Evolutionary conservation across 2,888 invertebrate genomes (phyloP), one percentile per base, ranked within the genome.

Genomic region (Dorcus parallelipipedus): DNA sequence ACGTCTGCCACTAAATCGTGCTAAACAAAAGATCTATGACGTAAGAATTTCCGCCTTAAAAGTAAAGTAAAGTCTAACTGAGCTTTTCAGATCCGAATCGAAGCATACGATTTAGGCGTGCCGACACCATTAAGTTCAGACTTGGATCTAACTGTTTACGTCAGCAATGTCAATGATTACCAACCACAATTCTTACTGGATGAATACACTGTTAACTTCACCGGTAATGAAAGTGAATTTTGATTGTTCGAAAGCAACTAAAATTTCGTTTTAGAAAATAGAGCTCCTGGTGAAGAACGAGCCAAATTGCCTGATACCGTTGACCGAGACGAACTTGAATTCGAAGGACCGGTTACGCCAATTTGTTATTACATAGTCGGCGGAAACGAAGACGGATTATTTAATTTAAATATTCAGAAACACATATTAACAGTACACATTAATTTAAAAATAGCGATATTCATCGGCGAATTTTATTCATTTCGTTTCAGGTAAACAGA

Each of bases 361-460:
- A 92, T 95, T n/a, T 97, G 96, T 73, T 97, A 95, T 75, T 96
- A 88, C 72, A 91, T 97, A 51, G 86, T 95, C n/a, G 86, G 86
- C 5, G 95, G 95, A 9, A 92, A 95, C 72, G 87, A 88, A 17
- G 84, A 85, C 14, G 83, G 83, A 7, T 79, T 84, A 55, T 95
- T 95, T 73, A 80, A 82, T 49, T 74, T 95, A 20, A 87, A 93
- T 69, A 84, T 86, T 17, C 83, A 86, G 61, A 85, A 86, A 5
- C 94, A 95, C 74, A 87, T 83, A 56, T 73, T 88, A 40, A 80
- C 79, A 71, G 90, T 90, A 80, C 77, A 78, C 69, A 47, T 9
- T 42, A 9, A 49, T 43, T 56, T 39, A 23, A 20, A 9, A 26
- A 5, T 5, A 5, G 26, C 26, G 26, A 33, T 7, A 6, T 33